A percentile compares a stretch with the other conserved stretches of the same genome.
phyloP scores from a whole-genome alignment of 2,797 vertebrate genomes.

The Micropoecilia bifurca region DNA sequence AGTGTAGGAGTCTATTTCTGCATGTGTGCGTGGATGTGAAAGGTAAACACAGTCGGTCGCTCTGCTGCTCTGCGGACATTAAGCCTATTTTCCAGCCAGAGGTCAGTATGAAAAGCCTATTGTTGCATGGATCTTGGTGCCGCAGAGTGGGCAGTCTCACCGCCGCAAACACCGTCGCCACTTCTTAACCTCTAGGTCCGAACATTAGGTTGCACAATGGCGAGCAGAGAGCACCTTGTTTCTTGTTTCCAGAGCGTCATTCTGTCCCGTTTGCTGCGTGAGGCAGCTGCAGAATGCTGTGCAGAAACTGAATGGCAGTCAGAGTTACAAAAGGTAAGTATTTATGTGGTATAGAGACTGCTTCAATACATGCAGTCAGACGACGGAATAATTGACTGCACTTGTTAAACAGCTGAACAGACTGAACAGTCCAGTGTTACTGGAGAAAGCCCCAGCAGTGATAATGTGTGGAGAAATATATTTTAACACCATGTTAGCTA shows the following conservation, averaged over 20 bases:
- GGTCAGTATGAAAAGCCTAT: constrained; percentile 72
- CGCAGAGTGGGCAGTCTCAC: constrained; percentile 44
- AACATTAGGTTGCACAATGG: constrained; percentile 70
- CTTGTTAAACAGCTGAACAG: constrained; percentile 62
- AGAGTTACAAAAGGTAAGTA: constrained; percentile 57
- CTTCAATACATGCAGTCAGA: constrained; percentile 49
- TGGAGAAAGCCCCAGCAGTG: constrained; percentile 2
- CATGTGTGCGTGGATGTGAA: constrained; percentile 33
- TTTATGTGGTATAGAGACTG: constrained; percentile 51
- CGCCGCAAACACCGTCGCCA: constrained; percentile 31
- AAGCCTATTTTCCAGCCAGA: constrained; percentile 78
- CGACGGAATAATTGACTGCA: constrained; percentile 47
- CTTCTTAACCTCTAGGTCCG: constrained; percentile 66
- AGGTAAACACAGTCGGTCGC: constrained; percentile 57
- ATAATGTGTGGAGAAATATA: constrained; percentile 10
- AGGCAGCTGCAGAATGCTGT: constrained; percentile 65
- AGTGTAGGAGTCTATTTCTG: constrained; percentile 18
- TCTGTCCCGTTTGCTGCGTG: constrained; percentile 36
- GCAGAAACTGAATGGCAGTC: constrained; percentile 60
- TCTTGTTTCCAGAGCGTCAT: constrained; percentile 42
- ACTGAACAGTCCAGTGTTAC: constrained; percentile 35
- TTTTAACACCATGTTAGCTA: neutral
- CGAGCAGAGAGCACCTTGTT: constrained; percentile 46
- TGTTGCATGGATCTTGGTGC: constrained; percentile 61
- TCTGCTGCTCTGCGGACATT: constrained; percentile 62